Base-by-base conservation (phyloP, 2,888 invertebrate genomes). In the Ophonus ardosiacus region DNA sequence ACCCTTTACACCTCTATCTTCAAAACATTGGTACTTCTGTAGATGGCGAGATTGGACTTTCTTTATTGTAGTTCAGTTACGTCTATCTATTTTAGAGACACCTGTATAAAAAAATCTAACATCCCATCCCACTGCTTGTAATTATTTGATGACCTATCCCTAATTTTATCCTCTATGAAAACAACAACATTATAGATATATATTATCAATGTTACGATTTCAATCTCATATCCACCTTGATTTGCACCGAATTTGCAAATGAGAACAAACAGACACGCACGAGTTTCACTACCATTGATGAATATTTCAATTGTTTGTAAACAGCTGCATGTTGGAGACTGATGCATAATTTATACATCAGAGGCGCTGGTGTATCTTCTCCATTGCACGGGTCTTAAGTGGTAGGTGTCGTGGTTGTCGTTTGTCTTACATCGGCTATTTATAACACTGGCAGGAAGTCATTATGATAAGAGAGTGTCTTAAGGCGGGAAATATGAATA, bases 281-380 rank as follows among this genome's bases (percentile, higher is more conserved):
- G 38, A 31, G 31, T 38, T 68, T 38, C 68, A 68, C 68, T 68
- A 7, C 68, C 68, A 68, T 68, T 68, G 38, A 68, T 68, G 68
- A 68, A 68, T 38, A 68, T 68, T 68, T 68, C 31, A 68, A 68
- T 68, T 68, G 68, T 68, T 68, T 68, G 68, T 68, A 68, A 68
- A 68, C 68, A 68, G 15, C 63, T 13, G 31, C 68, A 68, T 68
- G 4, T 6, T 13, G 43, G 7, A 51, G 43, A 8, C 13, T 51
- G 43, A 51, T 51, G 43, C 43, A 51, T 51, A 13, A 51, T 51
- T 51, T 51, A 51, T 51, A 51, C 43, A 51, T 13, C 31, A 31
- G 31, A 31, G 5, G 31, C 13, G 43, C 43, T 51, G 10, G 13
- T 51, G 43, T 13, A 51, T 51, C 43, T 51, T 8, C 31, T 5